Percentiles rank a stretch among this genome's conserved stretches.
Evolutionary conservation across 2,113 vertebrate genomes (phyloP).

Genomic region (Pyxicephalus adspersus): DNA sequence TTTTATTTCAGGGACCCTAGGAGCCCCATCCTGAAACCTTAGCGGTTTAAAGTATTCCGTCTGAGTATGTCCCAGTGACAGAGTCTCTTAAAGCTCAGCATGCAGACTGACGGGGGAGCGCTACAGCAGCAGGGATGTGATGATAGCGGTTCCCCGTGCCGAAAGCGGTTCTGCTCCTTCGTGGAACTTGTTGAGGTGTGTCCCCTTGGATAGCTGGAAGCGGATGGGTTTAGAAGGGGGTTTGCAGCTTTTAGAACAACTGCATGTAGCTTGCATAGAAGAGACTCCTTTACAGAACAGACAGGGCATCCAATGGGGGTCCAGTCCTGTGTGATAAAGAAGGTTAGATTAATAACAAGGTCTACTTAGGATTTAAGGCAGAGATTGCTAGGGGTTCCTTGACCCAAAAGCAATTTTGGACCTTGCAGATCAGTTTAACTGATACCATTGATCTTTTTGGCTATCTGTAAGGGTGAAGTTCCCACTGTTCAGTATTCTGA

Average conservation of each 20-base stretch:
- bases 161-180: conserved; percentile 36
- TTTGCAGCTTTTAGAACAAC: neutral
- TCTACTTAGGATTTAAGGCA: neutral
- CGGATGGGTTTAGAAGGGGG: neutral
- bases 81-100: no score
- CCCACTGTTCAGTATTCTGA: no score
- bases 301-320: conserved; percentile 13
- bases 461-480: no score
- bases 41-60: no score
- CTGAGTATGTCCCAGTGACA: no score
- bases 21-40: no score
- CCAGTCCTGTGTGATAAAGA: neutral
- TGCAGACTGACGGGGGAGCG: neutral
- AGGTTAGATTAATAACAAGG: neutral
- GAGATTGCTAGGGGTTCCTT: no score
- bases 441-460: no score
- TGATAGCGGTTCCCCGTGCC: conserved; percentile 20
- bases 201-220: conserved; percentile 54
- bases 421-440: no score
- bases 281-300: neutral
- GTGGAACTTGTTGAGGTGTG: conserved; percentile 32
- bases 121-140: conserved; percentile 25
- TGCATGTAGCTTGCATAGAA: neutral
- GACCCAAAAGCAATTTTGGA: no score
- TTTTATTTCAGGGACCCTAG: no score